Percentiles rank a stretch among this genome's conserved stretches.
These are phyloP conservation scores for Macroramphosus scolopax DNA, from an alignment of 2,797 vertebrate genomes.

Conservation along the genomic window DNA sequence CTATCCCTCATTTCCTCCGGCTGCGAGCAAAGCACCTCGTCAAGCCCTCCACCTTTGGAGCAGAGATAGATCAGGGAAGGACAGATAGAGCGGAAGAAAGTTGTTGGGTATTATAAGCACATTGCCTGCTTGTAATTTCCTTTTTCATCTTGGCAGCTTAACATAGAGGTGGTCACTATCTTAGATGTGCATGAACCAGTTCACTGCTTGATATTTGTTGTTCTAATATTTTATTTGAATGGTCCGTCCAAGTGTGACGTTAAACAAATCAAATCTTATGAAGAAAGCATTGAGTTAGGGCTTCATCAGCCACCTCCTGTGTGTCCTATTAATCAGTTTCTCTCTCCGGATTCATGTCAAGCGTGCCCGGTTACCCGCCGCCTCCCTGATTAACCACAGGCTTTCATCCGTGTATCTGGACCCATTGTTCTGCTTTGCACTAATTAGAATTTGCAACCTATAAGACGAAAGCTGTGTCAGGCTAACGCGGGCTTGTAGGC, in stretches of 20 bases:
- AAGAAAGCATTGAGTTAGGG: no score
- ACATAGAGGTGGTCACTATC: no score
- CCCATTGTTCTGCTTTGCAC: slow-evolving; percentile 55
- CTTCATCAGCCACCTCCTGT: no score
- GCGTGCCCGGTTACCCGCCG: no score
- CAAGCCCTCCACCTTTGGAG: slow-evolving; percentile 84
- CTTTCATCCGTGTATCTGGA: slow-evolving; percentile 36
- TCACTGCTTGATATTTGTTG: slow-evolving; percentile 22
- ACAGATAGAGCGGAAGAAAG: background rate
- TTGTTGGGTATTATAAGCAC: slow-evolving; percentile 11
- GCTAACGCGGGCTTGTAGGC: slow-evolving; percentile 42
- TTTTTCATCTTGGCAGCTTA: slow-evolving; percentile 20
- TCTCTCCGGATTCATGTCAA: no score
- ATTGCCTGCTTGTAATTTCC: slow-evolving; percentile 4
- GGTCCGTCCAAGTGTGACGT: no score
- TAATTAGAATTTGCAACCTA: slow-evolving; percentile 65
- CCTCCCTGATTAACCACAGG: no score
- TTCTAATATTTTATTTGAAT: slow-evolving; percentile 21
- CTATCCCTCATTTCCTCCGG: slow-evolving; percentile 85
- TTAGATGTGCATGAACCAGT: no score
- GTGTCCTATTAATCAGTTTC: no score
- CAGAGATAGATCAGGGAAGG: slow-evolving; percentile 16
- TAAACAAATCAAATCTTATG: no score
- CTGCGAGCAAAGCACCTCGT: slow-evolving; percentile 82
- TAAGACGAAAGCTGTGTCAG: slow-evolving; percentile 44